Evolutionary conservation across 2,888 invertebrate species (phyloP), one percentile per base, ranked within the genome.

Genomic region (Epistrophe eligans): DNA sequence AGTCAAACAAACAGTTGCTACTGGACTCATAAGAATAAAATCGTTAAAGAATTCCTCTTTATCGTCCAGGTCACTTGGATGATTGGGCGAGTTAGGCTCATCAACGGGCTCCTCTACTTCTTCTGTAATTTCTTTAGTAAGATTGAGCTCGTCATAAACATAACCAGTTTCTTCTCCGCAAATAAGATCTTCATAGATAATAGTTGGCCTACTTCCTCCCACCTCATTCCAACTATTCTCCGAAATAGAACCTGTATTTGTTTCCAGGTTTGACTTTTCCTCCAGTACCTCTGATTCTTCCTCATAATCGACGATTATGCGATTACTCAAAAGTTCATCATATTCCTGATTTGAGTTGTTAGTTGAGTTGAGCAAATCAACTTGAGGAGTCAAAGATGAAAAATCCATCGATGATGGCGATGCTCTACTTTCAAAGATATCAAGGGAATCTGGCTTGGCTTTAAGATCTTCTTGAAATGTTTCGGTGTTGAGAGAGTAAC

Each of bases 41-140:
- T 85, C 77, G 55, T 85, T 85, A 28, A 85, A 82, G 15, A 77
- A 82, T 17, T 77, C 81, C n/a, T 77, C 81, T n/a, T 84, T 80
- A 11, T 73, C 85, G 15, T 77, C 70, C 32, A 82, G 45, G n/a
- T 74, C 77, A 32, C 32, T 62, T 1, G 82, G 28, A 7, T 35
- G 40, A 17, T 57, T 64, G 2, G 82, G 32, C 6, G 82, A 58
- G 38, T 7, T n/a, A 8, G 79, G 57, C 1, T 7, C 6, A 0
- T 57, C 35, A 28, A 62, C 24, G 48, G 52, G 50, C 1, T 55
- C 50, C 4, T 32, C 52, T 10, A 62, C 67, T 11, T 48, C 60
- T 2, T 85, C 28, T 10, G 15, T 7, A 7, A 67, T 45, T 66
- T 60, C 60, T 52, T 82, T 74, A 5, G 35, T 58, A 11, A 85